Evolutionary conservation across 2,113 vertebrate genomes (phyloP).

Genomic region (Ibidorhyncha struthersii): DNA sequence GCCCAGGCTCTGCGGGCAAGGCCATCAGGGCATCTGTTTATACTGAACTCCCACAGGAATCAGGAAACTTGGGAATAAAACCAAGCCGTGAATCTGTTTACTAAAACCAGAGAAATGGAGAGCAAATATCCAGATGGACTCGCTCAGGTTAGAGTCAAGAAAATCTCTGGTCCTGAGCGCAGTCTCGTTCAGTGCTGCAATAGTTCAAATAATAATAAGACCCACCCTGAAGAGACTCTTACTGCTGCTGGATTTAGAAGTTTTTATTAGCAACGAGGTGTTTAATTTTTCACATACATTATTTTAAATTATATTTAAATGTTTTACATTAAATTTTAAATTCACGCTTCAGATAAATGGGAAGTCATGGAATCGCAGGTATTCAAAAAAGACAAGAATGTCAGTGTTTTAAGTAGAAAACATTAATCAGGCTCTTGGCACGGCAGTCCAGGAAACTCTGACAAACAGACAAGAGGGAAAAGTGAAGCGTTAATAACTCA

Average conservation of each 20-base stretch:
- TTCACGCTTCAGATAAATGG: not conserved
- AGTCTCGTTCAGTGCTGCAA: not conserved
- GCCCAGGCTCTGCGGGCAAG: rapidly evolving
- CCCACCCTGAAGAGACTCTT: not conserved
- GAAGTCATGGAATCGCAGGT: not conserved
- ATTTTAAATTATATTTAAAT: not conserved
- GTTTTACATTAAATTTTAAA: not conserved
- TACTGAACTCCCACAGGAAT: not conserved
- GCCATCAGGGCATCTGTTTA: rapidly evolving
- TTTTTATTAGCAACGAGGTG: not conserved
- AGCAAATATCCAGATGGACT: rapidly evolving
- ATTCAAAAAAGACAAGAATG: not conserved
- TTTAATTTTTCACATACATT: not conserved
- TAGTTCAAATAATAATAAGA: not conserved
- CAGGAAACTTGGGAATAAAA: not conserved
- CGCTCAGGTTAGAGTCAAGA: not conserved
- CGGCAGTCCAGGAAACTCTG: slow-evolving; percentile 11
- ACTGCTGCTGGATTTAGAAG: not conserved
- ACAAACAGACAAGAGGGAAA: not conserved
- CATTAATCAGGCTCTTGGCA: not conserved
- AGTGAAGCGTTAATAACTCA: not conserved
- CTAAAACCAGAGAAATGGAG: not conserved
- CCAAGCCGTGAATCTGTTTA: not conserved
- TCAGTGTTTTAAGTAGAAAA: not conserved
- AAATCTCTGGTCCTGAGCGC: not conserved